phyloP scores from a whole-genome alignment of 2,888 invertebrate genomes.

The Ditylenchus weischeri region DNA sequence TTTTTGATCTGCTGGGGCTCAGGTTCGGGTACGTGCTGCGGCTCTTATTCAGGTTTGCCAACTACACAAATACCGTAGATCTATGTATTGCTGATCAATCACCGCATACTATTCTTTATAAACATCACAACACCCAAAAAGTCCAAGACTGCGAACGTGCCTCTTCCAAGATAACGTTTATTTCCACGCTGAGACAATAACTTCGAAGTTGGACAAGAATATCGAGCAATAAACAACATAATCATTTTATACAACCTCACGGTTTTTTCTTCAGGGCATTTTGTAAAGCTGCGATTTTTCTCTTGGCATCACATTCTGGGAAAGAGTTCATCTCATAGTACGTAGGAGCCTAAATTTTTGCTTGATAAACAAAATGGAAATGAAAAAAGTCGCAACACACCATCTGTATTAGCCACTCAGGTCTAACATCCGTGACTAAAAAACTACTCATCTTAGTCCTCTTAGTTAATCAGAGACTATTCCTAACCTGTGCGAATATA shows the following conservation, averaged over 20 bases:
- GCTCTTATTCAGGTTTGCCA: too few species aligned
- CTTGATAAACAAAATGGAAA: background rate
- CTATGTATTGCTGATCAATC: too few species aligned
- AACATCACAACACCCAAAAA: too few species aligned
- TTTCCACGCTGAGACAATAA: too few species aligned
- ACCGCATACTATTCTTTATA: too few species aligned
- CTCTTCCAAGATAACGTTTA: too few species aligned
- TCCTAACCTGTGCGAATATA: constrained; percentile 78
- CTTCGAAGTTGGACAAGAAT: background rate
- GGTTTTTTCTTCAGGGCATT: constrained; percentile 18
- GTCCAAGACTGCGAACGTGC: too few species aligned
- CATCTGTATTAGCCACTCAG: constrained; percentile 65
- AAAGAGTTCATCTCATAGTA: constrained; percentile 98
- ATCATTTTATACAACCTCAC: constrained; percentile 1
- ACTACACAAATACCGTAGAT: too few species aligned
- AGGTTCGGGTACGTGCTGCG: too few species aligned
- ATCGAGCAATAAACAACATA: constrained; percentile 3
- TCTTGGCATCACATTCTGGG: constrained; percentile 91
- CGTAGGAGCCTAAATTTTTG: constrained; percentile 63
- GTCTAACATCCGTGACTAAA: constrained; percentile 89
- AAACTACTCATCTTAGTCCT: too few species aligned
- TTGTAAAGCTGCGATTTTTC: constrained; percentile 73
- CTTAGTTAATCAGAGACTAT: too few species aligned
- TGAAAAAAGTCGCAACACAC: background rate
- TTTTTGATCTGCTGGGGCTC: too few species aligned